Percentiles rank a stretch among this genome's conserved stretches.
These are phyloP conservation scores for Cecidostiba fungosa DNA, from an alignment of 2,888 invertebrate species.

Conservation along the genomic window DNA sequence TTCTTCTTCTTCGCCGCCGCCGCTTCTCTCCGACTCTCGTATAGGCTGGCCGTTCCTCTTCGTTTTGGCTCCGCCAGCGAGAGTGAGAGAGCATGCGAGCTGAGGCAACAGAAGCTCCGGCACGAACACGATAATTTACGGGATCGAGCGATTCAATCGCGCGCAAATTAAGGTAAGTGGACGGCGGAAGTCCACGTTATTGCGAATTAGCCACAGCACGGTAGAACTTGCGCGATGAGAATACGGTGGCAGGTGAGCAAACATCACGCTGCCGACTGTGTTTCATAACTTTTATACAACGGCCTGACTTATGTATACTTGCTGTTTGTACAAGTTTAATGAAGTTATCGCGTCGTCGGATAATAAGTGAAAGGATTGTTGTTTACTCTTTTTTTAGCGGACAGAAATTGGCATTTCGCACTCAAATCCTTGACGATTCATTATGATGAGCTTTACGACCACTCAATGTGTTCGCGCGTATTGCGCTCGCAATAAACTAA, in stretches of 20 bases:
- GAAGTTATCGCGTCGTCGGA: too few species aligned
- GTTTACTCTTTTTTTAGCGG: too few species aligned
- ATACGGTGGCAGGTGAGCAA: neutral
- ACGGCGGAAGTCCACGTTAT: slow-evolving; percentile 49
- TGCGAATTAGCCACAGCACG: slow-evolving; percentile 46
- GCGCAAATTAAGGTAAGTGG: slow-evolving; percentile 54
- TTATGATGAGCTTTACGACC: too few species aligned
- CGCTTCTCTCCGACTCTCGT: neutral
- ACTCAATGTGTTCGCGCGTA: too few species aligned
- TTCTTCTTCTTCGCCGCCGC: slow-evolving; percentile 45
- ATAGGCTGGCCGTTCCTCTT: neutral
- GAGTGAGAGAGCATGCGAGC: neutral
- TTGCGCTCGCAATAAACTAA: too few species aligned
- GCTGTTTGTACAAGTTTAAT: too few species aligned
- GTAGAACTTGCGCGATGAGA: neutral
- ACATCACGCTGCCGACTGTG: neutral
- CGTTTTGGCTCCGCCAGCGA: neutral
- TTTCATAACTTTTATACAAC: neutral
- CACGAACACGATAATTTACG: slow-evolving; percentile 59
- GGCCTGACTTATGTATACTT: too few species aligned
- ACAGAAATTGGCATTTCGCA: too few species aligned
- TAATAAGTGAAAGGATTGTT: too few species aligned
- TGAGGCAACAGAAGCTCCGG: neutral
- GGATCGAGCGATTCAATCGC: slow-evolving; percentile 59
- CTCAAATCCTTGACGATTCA: too few species aligned